phyloP scores from a whole-genome alignment of 2,888 invertebrate species.

The Lacanobia wlatinum region DNA sequence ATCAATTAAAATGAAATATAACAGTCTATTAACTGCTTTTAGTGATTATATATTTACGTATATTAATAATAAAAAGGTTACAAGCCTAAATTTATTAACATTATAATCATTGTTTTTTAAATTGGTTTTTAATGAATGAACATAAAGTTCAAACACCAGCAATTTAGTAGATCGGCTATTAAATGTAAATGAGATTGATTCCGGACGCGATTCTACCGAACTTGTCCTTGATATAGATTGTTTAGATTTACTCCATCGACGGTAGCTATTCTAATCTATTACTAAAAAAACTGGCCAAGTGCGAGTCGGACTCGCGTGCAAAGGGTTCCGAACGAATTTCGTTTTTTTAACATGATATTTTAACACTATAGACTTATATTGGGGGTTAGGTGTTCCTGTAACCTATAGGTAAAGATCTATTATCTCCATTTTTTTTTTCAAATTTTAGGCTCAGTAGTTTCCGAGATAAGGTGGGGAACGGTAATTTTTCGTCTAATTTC shows the following conservation, averaged over 20 bases:
- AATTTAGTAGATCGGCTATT: slow-evolving; percentile 3
- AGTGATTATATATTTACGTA: background rate
- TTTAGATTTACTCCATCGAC: slow-evolving; percentile 18
- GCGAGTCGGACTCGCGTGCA: no score
- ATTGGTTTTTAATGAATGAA: background rate
- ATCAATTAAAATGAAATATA: slow-evolving; percentile 11
- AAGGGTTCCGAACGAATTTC: no score
- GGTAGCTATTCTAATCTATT: background rate
- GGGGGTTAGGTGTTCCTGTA: no score
- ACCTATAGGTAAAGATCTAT: no score
- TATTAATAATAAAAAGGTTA: background rate
- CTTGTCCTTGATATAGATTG: slow-evolving; percentile 41
- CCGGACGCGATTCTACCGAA: slow-evolving; percentile 10
- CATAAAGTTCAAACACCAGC: slow-evolving; percentile 24
- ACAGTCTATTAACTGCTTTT: background rate
- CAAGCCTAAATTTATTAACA: slow-evolving; percentile 8
- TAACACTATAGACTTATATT: no score
- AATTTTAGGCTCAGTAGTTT: no score
- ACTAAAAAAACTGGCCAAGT: no score
- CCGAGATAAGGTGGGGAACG: no score
- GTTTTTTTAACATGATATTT: no score
- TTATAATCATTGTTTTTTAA: slow-evolving; percentile 12
- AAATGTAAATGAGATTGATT: slow-evolving; percentile 29
- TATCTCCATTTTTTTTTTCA: no score
- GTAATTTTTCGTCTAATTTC: no score